Evolutionary conservation across 2,888 invertebrate species (phyloP).

Genomic region (Maniola hyperantus): DNA sequence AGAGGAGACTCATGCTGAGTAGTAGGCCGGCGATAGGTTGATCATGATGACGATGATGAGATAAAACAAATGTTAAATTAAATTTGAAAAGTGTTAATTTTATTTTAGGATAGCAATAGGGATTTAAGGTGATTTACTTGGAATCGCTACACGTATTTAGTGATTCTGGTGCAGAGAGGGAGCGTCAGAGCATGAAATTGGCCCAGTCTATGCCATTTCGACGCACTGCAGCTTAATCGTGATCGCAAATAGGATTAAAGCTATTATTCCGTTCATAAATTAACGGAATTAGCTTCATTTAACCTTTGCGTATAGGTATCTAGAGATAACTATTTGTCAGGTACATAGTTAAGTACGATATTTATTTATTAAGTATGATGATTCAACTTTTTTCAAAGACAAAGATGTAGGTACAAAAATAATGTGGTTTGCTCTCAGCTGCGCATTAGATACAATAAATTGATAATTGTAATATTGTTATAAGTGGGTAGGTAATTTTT

Average conservation of each 20-base stretch:
- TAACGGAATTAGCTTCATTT: slow-evolving; percentile 44
- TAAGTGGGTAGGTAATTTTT: too few species aligned
- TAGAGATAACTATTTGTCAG: neutral
- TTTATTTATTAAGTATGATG: neutral
- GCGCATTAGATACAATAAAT: too few species aligned
- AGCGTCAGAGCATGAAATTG: slow-evolving; percentile 81
- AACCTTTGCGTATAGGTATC: neutral
- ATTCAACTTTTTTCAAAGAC: too few species aligned
- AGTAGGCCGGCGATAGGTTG: too few species aligned
- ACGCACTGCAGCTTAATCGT: slow-evolving; percentile 68
- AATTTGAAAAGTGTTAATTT: neutral
- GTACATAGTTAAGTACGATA: neutral
- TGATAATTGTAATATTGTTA: too few species aligned
- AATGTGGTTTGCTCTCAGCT: too few species aligned
- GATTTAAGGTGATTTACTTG: slow-evolving; percentile 18
- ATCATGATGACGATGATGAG: too few species aligned
- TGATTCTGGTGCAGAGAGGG: slow-evolving; percentile 60
- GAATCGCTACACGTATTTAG: slow-evolving; percentile 54
- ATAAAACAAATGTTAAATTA: too few species aligned
- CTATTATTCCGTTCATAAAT: slow-evolving; percentile 58
- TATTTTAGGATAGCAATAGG: slow-evolving; percentile 26
- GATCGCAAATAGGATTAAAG: slow-evolving; percentile 58
- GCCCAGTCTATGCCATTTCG: slow-evolving; percentile 63
- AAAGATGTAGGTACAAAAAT: too few species aligned
- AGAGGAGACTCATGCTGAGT: too few species aligned